Percentiles rank a stretch among this genome's conserved stretches.
These are phyloP conservation scores for Lycia hirtaria DNA, from an alignment of 2,888 invertebrate species.

Conservation along the genomic window DNA sequence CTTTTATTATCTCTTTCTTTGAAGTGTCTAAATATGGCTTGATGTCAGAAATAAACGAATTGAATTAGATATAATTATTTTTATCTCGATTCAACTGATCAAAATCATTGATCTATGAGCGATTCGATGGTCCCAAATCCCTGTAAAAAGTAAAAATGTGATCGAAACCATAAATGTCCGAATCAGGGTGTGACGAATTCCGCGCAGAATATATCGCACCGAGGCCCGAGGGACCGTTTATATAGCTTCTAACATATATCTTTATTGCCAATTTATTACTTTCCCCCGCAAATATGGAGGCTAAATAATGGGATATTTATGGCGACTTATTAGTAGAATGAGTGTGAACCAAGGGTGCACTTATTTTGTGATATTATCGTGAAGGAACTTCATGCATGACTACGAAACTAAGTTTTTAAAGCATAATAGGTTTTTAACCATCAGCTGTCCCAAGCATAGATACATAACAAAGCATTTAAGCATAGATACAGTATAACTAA, in stretches of 20 bases:
- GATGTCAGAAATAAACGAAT: too few species aligned
- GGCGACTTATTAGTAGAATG: constrained; percentile 64
- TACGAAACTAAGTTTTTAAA: too few species aligned
- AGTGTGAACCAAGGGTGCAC: background rate
- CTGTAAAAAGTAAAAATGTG: constrained; percentile 31
- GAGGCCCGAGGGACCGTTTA: constrained; percentile 60
- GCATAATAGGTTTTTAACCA: too few species aligned
- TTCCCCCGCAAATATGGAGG: constrained; percentile 52
- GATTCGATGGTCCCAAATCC: constrained; percentile 4
- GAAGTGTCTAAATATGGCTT: too few species aligned
- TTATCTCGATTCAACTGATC: constrained; percentile 4
- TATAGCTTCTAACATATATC: constrained; percentile 55
- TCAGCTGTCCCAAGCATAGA: too few species aligned
- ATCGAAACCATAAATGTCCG: constrained; percentile 47
- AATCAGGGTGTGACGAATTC: constrained; percentile 59
- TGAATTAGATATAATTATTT: background rate
- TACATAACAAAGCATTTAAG: too few species aligned
- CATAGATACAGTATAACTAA: too few species aligned
- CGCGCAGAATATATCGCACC: constrained; percentile 54
- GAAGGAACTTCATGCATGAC: background rate
- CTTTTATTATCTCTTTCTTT: too few species aligned
- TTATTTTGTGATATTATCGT: background rate
- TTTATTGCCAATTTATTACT: constrained; percentile 75
- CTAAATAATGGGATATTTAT: constrained; percentile 69
- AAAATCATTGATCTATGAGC: too few species aligned